Percentiles rank a stretch among this genome's conserved stretches.
Evolutionary conservation across 2,888 invertebrate genomes (phyloP).

Genomic region (Eilema sororculum): DNA sequence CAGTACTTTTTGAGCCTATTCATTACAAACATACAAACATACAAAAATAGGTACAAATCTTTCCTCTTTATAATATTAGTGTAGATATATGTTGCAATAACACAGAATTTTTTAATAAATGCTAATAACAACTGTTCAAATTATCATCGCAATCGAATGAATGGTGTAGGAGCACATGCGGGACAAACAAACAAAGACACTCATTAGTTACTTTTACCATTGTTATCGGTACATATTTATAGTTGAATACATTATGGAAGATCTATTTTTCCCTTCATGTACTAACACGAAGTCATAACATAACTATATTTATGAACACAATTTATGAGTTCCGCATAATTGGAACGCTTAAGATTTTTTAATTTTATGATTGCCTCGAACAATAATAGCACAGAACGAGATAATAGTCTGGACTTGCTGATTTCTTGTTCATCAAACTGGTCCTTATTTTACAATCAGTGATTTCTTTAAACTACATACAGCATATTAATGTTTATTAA

Average conservation of each 20-base stretch:
- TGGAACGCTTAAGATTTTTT: constrained; percentile 6
- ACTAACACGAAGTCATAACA: constrained; percentile 2
- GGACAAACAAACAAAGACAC: not conserved
- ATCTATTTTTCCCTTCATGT: not conserved
- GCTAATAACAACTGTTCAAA: constrained; percentile 2
- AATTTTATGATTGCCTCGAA: constrained; percentile 13
- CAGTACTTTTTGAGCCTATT: no score
- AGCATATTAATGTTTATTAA: no score
- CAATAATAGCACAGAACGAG: constrained; percentile 5
- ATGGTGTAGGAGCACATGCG: not conserved
- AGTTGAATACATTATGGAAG: not conserved
- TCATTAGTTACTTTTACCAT: not conserved
- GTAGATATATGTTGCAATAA: not conserved
- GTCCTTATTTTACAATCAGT: not conserved
- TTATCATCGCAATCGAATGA: not conserved
- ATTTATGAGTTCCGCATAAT: constrained; percentile 14
- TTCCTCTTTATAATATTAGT: no score
- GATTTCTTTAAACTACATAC: no score
- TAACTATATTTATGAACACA: constrained; percentile 10
- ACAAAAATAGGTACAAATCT: no score
- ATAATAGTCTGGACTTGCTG: no score
- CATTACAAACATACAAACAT: no score
- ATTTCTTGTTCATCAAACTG: not conserved
- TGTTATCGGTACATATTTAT: not conserved
- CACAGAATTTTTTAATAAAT: not conserved